Evolutionary conservation across 2,888 invertebrate genomes (phyloP).

Genomic region (Hipparchia semele): DNA sequence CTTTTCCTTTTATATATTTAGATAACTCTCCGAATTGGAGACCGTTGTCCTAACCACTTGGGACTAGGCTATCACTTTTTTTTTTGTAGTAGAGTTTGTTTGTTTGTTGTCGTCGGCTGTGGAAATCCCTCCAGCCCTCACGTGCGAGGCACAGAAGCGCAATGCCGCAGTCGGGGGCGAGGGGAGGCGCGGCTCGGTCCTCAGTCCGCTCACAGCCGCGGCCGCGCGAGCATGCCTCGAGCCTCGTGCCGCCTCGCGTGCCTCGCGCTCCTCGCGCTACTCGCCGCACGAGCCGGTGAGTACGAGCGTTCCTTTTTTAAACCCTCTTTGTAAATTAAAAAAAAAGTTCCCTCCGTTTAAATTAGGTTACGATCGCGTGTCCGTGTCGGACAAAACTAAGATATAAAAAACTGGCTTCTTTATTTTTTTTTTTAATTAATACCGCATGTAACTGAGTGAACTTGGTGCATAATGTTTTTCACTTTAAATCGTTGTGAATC

Average conservation of each 20-base stretch:
- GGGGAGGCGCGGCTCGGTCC: constrained; percentile 53
- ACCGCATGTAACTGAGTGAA: too few relatives aligned
- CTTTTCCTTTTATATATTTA: too few relatives aligned
- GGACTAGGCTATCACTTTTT: too few relatives aligned
- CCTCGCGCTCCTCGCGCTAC: constrained; percentile 59
- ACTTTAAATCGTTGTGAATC: too few relatives aligned
- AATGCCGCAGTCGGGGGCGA: constrained; percentile 80
- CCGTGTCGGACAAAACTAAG: too few relatives aligned
- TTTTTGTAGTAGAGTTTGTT: neutral
- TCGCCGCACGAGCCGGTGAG: constrained; percentile 74
- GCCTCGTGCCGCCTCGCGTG: constrained; percentile 51
- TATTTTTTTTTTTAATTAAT: too few relatives aligned
- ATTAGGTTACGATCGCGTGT: too few relatives aligned
- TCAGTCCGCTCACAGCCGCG: constrained; percentile 49
- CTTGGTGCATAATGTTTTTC: too few relatives aligned
- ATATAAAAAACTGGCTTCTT: too few relatives aligned
- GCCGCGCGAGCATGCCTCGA: constrained; percentile 63
- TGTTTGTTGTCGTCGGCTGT: constrained; percentile 38
- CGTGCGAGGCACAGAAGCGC: constrained; percentile 54
- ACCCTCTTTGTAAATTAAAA: neutral
- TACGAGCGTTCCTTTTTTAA: constrained; percentile 26
- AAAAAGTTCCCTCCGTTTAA: neutral
- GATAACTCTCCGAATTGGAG: too few relatives aligned
- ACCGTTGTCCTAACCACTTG: too few relatives aligned
- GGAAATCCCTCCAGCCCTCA: constrained; percentile 38